phyloP scores from a whole-genome alignment of 2,113 vertebrate species.

The Neomonachus schauinslandi region DNA sequence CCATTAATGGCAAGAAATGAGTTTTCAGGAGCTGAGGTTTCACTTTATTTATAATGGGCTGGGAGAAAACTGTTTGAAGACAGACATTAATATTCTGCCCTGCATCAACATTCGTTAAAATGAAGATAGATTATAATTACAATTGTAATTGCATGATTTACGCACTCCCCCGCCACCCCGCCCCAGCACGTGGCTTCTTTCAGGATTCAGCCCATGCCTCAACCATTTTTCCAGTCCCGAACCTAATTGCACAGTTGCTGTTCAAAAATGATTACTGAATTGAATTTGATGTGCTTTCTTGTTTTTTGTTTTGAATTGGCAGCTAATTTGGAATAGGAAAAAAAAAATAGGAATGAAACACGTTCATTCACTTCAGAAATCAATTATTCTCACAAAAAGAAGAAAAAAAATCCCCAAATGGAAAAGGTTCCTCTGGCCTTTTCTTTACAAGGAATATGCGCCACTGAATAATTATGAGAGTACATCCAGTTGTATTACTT shows the following conservation, averaged over 20 bases:
- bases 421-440: slow-evolving; percentile 80
- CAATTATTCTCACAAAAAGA: slow-evolving; percentile 20
- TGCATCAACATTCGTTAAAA: neutral
- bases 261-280: neutral
- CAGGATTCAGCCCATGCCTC: neutral
- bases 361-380: slow-evolving; percentile 7
- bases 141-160: rapidly evolving
- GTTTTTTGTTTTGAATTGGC: neutral
- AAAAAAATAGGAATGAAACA: neutral
- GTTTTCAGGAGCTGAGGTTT: slow-evolving; percentile 95
- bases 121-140: neutral
- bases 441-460: slow-evolving; percentile 73
- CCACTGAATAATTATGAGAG: neutral
- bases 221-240: neutral
- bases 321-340: neutral
- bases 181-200: neutral
- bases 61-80: slow-evolving; percentile 93
- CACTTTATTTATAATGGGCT: slow-evolving; percentile 98
- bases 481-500: rapidly evolving
- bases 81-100: neutral
- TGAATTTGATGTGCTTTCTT: slow-evolving; percentile 6
- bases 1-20: slow-evolving; percentile 97
- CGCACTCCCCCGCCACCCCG: too few species aligned
- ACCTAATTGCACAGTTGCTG: neutral
- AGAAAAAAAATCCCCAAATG: slow-evolving; percentile 74